A percentile compares a stretch with the other conserved stretches of the same genome.
Evolutionary conservation across 2,797 vertebrate species (phyloP).

Genomic region (Tamandua tetradactyla): DNA sequence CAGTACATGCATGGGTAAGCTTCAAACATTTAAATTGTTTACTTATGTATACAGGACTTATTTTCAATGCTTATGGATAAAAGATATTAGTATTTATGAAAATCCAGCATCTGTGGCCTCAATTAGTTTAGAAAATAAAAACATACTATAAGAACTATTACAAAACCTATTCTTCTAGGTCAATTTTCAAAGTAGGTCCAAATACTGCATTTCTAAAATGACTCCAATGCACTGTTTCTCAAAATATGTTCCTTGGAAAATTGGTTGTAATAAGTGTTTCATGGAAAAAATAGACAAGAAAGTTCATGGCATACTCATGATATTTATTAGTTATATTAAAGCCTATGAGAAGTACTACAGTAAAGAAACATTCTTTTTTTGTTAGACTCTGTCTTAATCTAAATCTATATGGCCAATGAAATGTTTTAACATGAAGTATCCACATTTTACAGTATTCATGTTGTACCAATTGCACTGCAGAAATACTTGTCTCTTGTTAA

Average conservation of each 20-base stretch:
- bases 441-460: not conserved
- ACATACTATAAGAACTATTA: not conserved
- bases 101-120: not conserved
- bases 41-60: not conserved
- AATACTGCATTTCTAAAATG: slow-evolving; percentile 17
- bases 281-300: not conserved
- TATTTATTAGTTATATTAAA: not conserved
- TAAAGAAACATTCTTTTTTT: not conserved
- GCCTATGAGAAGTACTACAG: not conserved
- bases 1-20: not conserved
- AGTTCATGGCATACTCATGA: not conserved
- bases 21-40: slow-evolving; percentile 16
- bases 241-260: not conserved
- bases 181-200: not conserved
- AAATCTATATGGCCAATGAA: not conserved
- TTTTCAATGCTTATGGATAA: not conserved
- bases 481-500: not conserved
- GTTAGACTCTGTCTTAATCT: not conserved
- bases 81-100: slow-evolving; percentile 13
- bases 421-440: not conserved
- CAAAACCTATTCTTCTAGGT: not conserved
- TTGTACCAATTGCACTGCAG: not conserved
- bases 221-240: not conserved
- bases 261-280: slow-evolving; percentile 10
- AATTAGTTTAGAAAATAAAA: slow-evolving; percentile 24